Conservation (phyloP, 2,888 invertebrate species). For the Aphidoletes aphidimyza region DNA sequence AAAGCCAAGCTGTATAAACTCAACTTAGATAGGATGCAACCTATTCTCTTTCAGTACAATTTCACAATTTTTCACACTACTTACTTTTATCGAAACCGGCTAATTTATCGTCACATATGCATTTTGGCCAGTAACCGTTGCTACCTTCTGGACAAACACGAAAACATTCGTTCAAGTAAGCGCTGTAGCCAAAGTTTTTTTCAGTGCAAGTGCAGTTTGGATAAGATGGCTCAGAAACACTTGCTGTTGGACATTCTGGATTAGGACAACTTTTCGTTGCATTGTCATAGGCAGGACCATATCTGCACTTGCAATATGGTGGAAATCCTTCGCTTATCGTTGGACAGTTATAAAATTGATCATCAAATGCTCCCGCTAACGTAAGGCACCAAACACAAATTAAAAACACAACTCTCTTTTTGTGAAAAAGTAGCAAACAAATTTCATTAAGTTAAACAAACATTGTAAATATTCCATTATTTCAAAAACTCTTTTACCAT, state of each 20-base stretch:
- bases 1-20: no score
- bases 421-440: not conserved
- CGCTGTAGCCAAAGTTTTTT: conserved; percentile 2
- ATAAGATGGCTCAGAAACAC: not conserved
- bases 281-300: not conserved
- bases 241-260: conserved; percentile 34
- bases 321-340: not conserved
- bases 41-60: no score
- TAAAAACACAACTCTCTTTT: not conserved
- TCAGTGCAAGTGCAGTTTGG: not conserved
- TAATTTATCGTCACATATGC: not conserved
- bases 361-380: not conserved
- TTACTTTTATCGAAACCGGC: not conserved
- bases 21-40: not conserved
- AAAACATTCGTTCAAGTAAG: conserved; percentile 9
- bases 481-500: no score
- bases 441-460: no score
- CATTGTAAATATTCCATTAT: no score
- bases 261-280: conserved; percentile 17
- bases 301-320: not conserved
- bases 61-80: not conserved
- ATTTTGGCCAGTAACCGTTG: conserved; percentile 1
- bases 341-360: not conserved
- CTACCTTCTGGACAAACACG: conserved; percentile 21
- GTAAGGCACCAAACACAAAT: not conserved